Evolutionary conservation across 2,797 vertebrate genomes (phyloP), one percentile per base, ranked within the genome.

Genomic region (Manis pentadactyla): DNA sequence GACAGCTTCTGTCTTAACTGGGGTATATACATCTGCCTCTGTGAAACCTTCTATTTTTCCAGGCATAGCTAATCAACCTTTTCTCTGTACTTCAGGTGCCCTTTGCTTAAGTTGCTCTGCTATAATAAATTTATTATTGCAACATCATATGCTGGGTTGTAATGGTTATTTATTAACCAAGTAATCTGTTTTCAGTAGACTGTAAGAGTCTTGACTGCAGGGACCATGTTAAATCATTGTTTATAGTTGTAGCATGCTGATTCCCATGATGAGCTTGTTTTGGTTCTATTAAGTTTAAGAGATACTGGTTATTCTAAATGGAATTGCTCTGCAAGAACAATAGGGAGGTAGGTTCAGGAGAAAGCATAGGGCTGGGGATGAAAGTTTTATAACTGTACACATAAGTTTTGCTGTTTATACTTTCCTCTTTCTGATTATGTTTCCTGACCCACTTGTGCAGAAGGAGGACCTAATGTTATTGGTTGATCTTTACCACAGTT

Each of bases 371-470:
- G 19, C 39, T 63, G 13, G 34, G 25, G 66, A 73, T 90, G 11
- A 66, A 94, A 94, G 83, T 96, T 90, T 78, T 63, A 0, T 78
- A 68, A 82, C 84, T 87, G 25, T 87, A 82, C 46, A 57, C n/a
- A 3, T 83, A 96, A 71, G 12, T 87, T 83, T 95, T 83, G 78
- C 57, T 94, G 7, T 93, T 73, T 57, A 31, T 75, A 27, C 59
- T 63, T 90, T 87, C 13, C 51, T 88, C 46, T 82, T 66, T 23
- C 87, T 59, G 39, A 13, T 77, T 93, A 61, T n/a, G 82, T 82
- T 92, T 68, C 63, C 64, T 94, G 51, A 95, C 68, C 34, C n/a
- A 51, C 14, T 74, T 73, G 7, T 78, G 23, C 14, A 83, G 12
- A 90, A 90, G 63, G 59, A 83, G 15, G 11, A 57, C n/a, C 77